phyloP scores from a whole-genome alignment of 2,797 vertebrate species.

The Epinephelus awoara region DNA sequence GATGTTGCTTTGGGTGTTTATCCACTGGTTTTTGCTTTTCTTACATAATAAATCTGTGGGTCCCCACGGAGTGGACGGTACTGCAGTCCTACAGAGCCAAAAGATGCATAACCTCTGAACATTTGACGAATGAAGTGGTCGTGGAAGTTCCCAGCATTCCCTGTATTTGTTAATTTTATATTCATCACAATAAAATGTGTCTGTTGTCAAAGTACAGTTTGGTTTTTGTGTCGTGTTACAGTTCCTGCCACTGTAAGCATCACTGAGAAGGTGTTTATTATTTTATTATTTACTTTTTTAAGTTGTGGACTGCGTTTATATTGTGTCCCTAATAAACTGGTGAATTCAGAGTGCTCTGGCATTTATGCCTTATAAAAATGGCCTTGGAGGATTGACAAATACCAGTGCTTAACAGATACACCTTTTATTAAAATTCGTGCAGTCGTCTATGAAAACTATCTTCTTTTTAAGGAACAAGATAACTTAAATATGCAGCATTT shows the following conservation, averaged over 20 bases:
- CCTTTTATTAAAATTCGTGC: too few species aligned
- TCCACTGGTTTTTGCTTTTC: slow-evolving; percentile 47
- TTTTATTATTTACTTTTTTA: neutral
- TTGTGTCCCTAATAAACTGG: neutral
- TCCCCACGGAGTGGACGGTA: slow-evolving; percentile 13
- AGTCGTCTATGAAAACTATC: too few species aligned
- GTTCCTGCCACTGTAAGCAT: neutral
- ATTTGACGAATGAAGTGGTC: slow-evolving; percentile 12
- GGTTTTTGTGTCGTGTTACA: neutral
- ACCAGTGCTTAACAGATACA: neutral
- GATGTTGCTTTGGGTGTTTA: slow-evolving; percentile 47
- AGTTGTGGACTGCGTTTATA: neutral
- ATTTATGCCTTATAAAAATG: neutral
- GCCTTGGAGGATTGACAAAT: neutral
- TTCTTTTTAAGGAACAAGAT: too few species aligned
- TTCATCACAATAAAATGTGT: slow-evolving; percentile 77
- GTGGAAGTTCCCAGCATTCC: slow-evolving; percentile 55
- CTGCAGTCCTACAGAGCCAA: slow-evolving; percentile 21
- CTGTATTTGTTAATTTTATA: slow-evolving; percentile 75
- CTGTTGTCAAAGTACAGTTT: slow-evolving; percentile 43
- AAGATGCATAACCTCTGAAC: slow-evolving; percentile 18
- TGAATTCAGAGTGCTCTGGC: neutral
- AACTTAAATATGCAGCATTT: too few species aligned
- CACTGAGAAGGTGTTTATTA: neutral
- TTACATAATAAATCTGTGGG: slow-evolving; percentile 27